A percentile compares a stretch with the other conserved stretches of the same genome.
Evolutionary conservation across 2,113 vertebrate genomes (phyloP).

Genomic region (rat (Rattus norvegicus)): GRCr8 NC_086027.1:116666001-116666500

Average conservation of each 20-base stretch:
- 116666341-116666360: not conserved
- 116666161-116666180: not conserved
- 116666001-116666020: rapidly evolving
- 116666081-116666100: not conserved
- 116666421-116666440: not conserved
- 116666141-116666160: no score
- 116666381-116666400: not conserved
- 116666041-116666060: not conserved
- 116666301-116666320: rapidly evolving
- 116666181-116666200: not conserved
- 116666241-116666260: not conserved
- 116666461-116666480: conserved; percentile 87
- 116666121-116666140: not conserved
- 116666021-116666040: not conserved
- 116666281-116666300: not conserved
- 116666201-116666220: not conserved
- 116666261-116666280: not conserved
- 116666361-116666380: not conserved
- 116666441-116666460: not conserved
- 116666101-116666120: not conserved
- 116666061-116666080: not conserved
- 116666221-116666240: no score
- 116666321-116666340: not conserved
- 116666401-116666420: not conserved
- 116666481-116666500: conserved; percentile 97